Percentiles rank a stretch among this genome's conserved stretches.
phyloP scores from a whole-genome alignment of 92 coral and sea anemone species.

The Anthopleura xanthogrammica region DNA sequence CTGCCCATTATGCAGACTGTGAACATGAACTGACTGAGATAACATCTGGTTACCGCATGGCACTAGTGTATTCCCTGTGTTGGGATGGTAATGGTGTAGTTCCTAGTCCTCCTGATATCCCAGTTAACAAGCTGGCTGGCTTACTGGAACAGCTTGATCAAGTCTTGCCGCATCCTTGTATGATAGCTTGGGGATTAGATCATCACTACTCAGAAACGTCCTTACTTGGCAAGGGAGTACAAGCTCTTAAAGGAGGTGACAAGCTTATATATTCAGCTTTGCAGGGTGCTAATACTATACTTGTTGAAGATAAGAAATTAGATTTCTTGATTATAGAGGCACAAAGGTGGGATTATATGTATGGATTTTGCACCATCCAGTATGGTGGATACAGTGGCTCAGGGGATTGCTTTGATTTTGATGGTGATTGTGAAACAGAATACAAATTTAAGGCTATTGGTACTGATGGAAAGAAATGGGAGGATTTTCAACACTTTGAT shows the following conservation, averaged over 20 bases:
- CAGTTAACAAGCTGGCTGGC: constrained; percentile 29
- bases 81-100: constrained; percentile 19
- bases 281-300: constrained; percentile 23
- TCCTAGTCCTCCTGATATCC: constrained; percentile 32
- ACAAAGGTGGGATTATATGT: background rate
- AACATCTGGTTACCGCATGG: too few species aligned
- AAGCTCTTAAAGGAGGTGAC: constrained; percentile 27
- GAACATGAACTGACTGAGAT: constrained; percentile 41
- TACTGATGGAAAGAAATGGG: constrained; percentile 2
- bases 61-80: too few species aligned
- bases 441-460: background rate
- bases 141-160: constrained; percentile 19
- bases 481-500: background rate
- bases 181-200: background rate
- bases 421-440: background rate
- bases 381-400: background rate
- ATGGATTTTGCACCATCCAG: background rate
- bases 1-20: constrained; percentile 54
- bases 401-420: background rate
- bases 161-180: constrained; percentile 22
- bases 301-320: constrained; percentile 22
- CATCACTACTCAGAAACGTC: constrained; percentile 31
- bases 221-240: constrained; percentile 24
- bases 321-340: constrained; percentile 27
- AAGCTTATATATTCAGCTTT: constrained; percentile 22